These are phyloP conservation scores for Orbicella faveolata DNA, from an alignment of 64 coral and sea anemone genomes.

Conservation along the genomic window DNA sequence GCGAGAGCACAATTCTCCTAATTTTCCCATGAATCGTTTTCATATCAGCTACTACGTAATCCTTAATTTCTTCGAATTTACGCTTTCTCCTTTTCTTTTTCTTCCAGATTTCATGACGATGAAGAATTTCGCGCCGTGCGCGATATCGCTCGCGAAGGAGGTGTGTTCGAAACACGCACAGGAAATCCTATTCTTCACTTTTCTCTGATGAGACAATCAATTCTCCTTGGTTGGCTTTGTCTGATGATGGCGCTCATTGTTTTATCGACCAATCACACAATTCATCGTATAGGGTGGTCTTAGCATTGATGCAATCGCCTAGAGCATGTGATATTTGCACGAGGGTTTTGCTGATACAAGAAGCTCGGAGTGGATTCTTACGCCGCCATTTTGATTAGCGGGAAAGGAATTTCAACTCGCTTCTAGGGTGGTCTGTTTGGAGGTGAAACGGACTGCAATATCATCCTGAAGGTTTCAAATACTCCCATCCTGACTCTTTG, in stretches of 20 bases:
- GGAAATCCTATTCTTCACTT: slow-evolving; percentile 4
- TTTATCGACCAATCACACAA: slow-evolving; percentile 72
- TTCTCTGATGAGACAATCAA: slow-evolving; percentile 4
- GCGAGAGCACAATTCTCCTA: slow-evolving; percentile 17
- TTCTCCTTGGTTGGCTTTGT: slow-evolving; percentile 62
- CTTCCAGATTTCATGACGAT: not conserved
- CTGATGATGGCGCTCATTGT: slow-evolving; percentile 67
- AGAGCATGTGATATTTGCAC: slow-evolving; percentile 89
- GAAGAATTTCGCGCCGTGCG: not conserved
- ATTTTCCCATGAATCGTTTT: not conserved
- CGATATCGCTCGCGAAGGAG: slow-evolving; percentile 29
- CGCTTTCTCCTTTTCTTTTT: not conserved
- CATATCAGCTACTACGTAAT: not conserved
- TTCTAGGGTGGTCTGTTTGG: slow-evolving; percentile 22
- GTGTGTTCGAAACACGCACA: slow-evolving; percentile 13
- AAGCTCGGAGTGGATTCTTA: slow-evolving; percentile 87
- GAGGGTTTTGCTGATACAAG: slow-evolving; percentile 85
- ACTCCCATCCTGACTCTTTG: slow-evolving; percentile 55
- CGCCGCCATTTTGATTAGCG: slow-evolving; percentile 90
- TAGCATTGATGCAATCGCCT: slow-evolving; percentile 75
- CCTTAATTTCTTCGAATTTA: not conserved
- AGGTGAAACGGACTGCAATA: slow-evolving; percentile 39
- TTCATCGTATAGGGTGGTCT: slow-evolving; percentile 57
- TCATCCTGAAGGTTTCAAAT: slow-evolving; percentile 58
- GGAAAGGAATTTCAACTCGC: slow-evolving; percentile 78